Base-by-base conservation (phyloP, 2,113 vertebrate species). In the Mystacornis crossleyi region DNA sequence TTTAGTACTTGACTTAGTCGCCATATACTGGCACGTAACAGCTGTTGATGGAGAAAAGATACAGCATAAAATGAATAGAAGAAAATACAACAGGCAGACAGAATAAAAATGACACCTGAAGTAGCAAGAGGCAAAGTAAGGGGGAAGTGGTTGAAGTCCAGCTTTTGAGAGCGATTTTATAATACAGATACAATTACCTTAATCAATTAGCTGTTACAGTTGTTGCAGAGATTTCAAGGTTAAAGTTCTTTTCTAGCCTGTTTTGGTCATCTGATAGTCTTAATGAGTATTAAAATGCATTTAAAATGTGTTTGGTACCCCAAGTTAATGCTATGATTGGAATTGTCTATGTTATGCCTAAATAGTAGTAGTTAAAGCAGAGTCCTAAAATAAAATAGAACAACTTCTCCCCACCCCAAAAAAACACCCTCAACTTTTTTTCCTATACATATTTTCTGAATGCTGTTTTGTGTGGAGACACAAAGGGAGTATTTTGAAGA, bases 401-500 rank as follows among this genome's bases (percentile, higher is more conserved):
- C 26, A 74, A 40, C 72, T 90, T 80, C 31, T 90, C 33, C 29
- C 33, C 42, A 54, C 8, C 54, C 29, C 9, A 3, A 40, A 79
- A 84, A 82, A 67, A 29, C 4, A 0, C 2, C 13, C 29, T 81
- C 24, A 62, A n/a, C 54, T 40, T 50, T 8, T 70, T 69, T 92
- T 90, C 40, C 31, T 80, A 4, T 1, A 89, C 53, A 12, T 89
- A 57, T 97, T 95, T 96, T 86, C 67, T 95, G 90, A 90, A 93
- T 82, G 71, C 67, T 93, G 69, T 90, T 90, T 92, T 97, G 78
- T 95, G 77, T 97, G 57, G 36, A 79, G 89, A 69, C 48, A 96
- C 93, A 97, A 97, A 97, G 95, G 95, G 96, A 97, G 92, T 93
- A 89, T 95, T 96, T 95, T 97, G 93, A 96, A 93, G 92, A 88